Evolutionary conservation across 2,113 vertebrate genomes (phyloP).

Genomic region (Ceratotherium simum): DNA sequence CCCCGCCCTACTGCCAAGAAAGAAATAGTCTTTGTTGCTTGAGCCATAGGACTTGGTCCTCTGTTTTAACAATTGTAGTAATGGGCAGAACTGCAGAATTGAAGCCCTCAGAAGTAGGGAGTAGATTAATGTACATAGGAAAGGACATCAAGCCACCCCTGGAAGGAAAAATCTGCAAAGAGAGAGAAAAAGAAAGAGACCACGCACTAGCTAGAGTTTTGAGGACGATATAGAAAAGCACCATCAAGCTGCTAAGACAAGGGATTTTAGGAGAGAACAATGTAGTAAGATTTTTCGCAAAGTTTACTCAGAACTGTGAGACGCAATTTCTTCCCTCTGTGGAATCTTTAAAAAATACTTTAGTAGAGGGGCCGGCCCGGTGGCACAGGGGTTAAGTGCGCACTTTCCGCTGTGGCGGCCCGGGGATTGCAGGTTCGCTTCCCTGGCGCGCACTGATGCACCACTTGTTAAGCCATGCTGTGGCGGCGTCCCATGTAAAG

Average conservation of each 20-base stretch:
- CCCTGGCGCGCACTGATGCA: too few species aligned
- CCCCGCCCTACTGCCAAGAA: not conserved
- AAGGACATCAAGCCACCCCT: not conserved
- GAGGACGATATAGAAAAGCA: not conserved
- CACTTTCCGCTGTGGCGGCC: too few species aligned
- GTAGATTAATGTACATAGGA: not conserved
- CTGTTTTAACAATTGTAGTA: not conserved
- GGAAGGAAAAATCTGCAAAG: not conserved
- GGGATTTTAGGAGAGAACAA: not conserved
- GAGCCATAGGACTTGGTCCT: not conserved
- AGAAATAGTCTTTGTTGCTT: not conserved
- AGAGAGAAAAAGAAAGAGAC: not conserved
- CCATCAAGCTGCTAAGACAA: not conserved
- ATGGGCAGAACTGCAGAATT: not conserved
- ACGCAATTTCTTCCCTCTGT: not conserved
- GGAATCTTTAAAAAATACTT: constrained; percentile 9
- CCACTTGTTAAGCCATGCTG: too few species aligned
- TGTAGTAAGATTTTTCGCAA: not conserved
- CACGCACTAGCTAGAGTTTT: not conserved
- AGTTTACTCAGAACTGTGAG: not conserved
- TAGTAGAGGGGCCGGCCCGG: not conserved
- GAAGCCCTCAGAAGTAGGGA: not conserved
- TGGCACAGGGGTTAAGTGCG: too few species aligned
- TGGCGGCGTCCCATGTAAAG: too few species aligned
- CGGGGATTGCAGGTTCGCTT: too few species aligned